Base-by-base conservation (phyloP, 2,797 vertebrate species). In the Manis crassicaudata region DNA sequence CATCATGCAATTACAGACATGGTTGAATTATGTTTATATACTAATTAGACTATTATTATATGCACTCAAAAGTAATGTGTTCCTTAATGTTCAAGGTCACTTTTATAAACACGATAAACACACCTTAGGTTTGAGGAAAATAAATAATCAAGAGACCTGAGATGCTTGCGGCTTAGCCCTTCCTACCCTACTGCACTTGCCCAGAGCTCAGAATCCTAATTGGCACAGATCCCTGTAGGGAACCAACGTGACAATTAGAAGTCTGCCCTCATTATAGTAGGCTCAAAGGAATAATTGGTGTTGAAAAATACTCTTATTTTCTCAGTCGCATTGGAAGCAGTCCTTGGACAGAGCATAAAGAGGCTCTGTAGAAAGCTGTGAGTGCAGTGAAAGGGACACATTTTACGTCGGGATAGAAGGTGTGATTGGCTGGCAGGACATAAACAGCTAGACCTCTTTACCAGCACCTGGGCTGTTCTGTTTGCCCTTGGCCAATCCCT, bases 261-360 rank as follows among this genome's bases (percentile, higher is more conserved):
- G 94, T 63, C 97, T 98, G 98, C 93, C 97, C 98, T 98, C 98
- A 98, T 98, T 99, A 98, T 97, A 82, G 79, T 20, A 86, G 77
- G 67, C 98, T 98, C 97, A 70, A 16, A 98, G 98, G 97, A 97
- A 98, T 98, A 98, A 40, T 52, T 92, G 94, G 96, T 95, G 92
- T 96, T 97, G 97, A 96, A 88, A 98, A 98, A 98, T 93, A 97
- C 2, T 98, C 96, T 97, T 96, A 97, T 97, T 98, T 96, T 96
- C 95, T 96, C 94, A 35, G 35, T 60, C 2, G 72, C 94, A 93
- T 98, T 97, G 94, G 97, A 97, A 97, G 95, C 93, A 97, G 92
- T 95, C 18, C 0, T 95, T 94, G 83, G 94, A 83, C 80, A 85
- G 89, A 96, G 79, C n/a, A 46, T 82, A 87, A 95, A 77, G 54